Base-by-base conservation (phyloP, 1,140 invertebrate species). In the Ganaspis sp. region DNA sequence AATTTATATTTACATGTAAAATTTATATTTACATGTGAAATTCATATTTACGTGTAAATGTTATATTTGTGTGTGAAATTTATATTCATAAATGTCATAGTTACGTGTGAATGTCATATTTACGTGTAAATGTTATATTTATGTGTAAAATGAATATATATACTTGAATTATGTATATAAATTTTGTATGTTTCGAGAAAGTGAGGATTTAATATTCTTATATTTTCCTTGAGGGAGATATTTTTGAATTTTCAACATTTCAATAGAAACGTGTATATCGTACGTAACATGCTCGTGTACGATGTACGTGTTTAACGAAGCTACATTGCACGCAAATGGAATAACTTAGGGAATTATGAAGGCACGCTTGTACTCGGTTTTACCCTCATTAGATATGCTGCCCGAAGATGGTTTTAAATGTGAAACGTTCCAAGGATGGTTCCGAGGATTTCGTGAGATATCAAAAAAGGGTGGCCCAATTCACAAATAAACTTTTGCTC, bases 321-420 rank as follows among this genome's bases (percentile, higher is more conserved):
- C 82, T 84, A 85, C 73, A 86, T 76, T 78, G 84, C 87, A 90
- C 89, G 88, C 87, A 86, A 91, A 88, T 87, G 87, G 86, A 90
- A 90, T 91, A 91, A 90, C 89, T 90, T 86, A 86, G 85, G 81
- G 87, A 90, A 91, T 91, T 91, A 90, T 87, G 87, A 88, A 90
- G 86, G 84, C 90, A 90, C 89, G 87, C 86, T 88, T 83, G 87
- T 79, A 83, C 84, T 89, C 86, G 90, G 90, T 91, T 87, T 87
- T 89, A 86, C 58, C 84, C 89, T 91, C 89, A 89, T 91, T 91
- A 89, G 87, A 86, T 87, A 88, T 88, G 83, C 86, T 84, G 87
- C 81, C 79, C 85, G 85, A 87, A 89, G 87, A 89, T 87, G 89
- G 85, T 86, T 88, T 85, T 82, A 81, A 87, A 82, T 83, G 78